phyloP scores from a whole-genome alignment of 1,140 invertebrate genomes.

The Pollicipes pollicipes region DNA sequence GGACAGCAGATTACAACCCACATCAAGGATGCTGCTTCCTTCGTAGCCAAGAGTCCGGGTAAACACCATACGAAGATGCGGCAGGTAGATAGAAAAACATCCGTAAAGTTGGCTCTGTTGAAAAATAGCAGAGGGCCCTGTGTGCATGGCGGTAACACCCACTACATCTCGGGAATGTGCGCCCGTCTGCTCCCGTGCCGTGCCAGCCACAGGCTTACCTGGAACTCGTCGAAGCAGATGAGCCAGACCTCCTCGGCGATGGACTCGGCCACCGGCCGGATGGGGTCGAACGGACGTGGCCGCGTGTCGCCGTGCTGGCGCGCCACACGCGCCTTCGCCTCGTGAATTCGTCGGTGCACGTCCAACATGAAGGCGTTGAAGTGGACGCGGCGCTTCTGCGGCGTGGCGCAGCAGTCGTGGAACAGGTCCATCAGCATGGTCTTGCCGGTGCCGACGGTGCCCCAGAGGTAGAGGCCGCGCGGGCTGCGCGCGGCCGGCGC shows the following conservation, averaged over 20 bases:
- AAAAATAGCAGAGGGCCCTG: no score
- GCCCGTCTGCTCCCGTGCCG: no score
- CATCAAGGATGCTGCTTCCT: constrained; percentile 7
- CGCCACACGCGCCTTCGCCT: constrained; percentile 44
- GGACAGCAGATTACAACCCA: constrained; percentile 14
- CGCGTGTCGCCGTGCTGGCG: constrained; percentile 36
- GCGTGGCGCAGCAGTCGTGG: constrained; percentile 43
- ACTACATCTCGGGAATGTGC: no score
- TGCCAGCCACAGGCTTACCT: constrained; percentile 37
- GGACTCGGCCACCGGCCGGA: constrained; percentile 71
- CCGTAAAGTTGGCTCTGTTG: constrained; percentile 1
- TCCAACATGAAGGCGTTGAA: constrained; percentile 96
- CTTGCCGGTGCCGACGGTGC: constrained; percentile 82
- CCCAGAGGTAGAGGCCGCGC: constrained; percentile 63
- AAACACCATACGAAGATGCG: neutral
- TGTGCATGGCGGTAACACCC: no score
- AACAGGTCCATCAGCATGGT: constrained; percentile 99
- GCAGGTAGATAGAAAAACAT: constrained; percentile 9
- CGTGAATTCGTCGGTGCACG: constrained; percentile 72
- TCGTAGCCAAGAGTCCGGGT: neutral
- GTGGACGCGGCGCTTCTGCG: constrained; percentile 64
- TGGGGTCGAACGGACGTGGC: constrained; percentile 73
- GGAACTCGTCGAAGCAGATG: constrained; percentile 98
- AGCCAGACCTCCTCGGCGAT: constrained; percentile 74
- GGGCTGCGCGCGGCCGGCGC: constrained; percentile 25